Percentiles rank a stretch among this genome's conserved stretches.
These are phyloP conservation scores for Austrolebias charrua DNA, from an alignment of 2,797 vertebrate genomes.

Conservation along the genomic window DNA sequence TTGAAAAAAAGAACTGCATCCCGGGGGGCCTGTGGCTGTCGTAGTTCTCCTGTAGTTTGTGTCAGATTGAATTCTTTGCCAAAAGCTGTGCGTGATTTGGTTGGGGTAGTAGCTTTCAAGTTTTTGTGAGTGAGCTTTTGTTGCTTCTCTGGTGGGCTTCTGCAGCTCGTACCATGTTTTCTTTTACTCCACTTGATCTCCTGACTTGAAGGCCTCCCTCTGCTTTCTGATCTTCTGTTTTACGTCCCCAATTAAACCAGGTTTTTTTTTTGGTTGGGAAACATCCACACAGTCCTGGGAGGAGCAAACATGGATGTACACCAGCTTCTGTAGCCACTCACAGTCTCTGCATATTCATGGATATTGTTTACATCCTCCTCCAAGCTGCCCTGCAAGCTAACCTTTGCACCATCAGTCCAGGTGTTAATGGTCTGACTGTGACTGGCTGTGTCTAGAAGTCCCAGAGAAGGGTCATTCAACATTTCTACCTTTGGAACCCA, in stretches of 20 bases:
- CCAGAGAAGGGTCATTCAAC: no score
- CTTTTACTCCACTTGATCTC: background rate
- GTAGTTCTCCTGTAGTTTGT: background rate
- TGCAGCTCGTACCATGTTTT: fast-evolving
- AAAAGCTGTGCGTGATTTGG: background rate
- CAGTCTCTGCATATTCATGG: background rate
- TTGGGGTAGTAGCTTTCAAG: no score
- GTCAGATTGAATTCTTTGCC: conserved; percentile 1
- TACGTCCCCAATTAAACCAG: background rate
- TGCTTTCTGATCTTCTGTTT: background rate
- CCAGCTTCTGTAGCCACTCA: background rate
- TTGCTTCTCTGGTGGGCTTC: background rate
- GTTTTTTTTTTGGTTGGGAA: background rate
- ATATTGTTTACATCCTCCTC: background rate
- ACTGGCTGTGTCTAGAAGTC: no score
- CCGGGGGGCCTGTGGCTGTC: background rate
- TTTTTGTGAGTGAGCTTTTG: background rate
- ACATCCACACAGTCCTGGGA: fast-evolving
- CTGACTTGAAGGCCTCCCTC: background rate
- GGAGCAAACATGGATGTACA: background rate
- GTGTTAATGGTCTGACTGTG: no score
- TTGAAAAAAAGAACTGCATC: no score
- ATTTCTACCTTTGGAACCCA: no score
- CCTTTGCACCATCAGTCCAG: no score
- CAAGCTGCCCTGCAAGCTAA: no score